Percentiles rank a stretch among this genome's conserved stretches.
Evolutionary conservation across 1,140 invertebrate genomes (phyloP).

Genomic region (Drosophila mayri): DNA sequence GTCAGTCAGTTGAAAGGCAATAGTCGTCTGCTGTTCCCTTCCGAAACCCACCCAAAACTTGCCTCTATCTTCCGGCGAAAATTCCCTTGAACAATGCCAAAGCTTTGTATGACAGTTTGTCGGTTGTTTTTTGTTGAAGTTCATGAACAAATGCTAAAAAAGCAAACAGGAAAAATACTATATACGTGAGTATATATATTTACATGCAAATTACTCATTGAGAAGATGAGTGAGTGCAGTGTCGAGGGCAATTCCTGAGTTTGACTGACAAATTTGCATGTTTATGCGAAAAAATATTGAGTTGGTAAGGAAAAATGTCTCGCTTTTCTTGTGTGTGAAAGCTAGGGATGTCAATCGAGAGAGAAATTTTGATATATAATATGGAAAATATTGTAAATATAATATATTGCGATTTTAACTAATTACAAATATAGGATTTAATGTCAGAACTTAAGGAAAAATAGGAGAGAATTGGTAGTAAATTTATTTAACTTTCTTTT

Average conservation of each 20-base stretch:
- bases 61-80: neutral
- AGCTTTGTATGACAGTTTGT: slow-evolving; percentile 58
- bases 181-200: slow-evolving; percentile 46
- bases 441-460: neutral
- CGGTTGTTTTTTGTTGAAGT: slow-evolving; percentile 47
- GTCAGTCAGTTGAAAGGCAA: slow-evolving; percentile 65
- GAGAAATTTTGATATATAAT: neutral
- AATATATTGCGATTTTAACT: neutral
- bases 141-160: slow-evolving; percentile 67
- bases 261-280: slow-evolving; percentile 73
- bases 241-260: slow-evolving; percentile 3
- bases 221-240: slow-evolving; percentile 61
- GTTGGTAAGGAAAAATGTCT: slow-evolving; percentile 61
- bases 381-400: neutral
- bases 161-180: slow-evolving; percentile 51
- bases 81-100: slow-evolving; percentile 54
- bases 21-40: slow-evolving; percentile 23
- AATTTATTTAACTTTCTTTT: neutral
- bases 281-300: slow-evolving; percentile 77
- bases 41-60: neutral
- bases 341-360: neutral
- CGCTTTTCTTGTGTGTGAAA: slow-evolving; percentile 26
- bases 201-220: slow-evolving; percentile 79
- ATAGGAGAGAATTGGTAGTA: neutral
- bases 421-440: neutral